These are phyloP conservation scores for Syritta pipiens DNA, from an alignment of 2,888 invertebrate species.

Conservation along the genomic window DNA sequence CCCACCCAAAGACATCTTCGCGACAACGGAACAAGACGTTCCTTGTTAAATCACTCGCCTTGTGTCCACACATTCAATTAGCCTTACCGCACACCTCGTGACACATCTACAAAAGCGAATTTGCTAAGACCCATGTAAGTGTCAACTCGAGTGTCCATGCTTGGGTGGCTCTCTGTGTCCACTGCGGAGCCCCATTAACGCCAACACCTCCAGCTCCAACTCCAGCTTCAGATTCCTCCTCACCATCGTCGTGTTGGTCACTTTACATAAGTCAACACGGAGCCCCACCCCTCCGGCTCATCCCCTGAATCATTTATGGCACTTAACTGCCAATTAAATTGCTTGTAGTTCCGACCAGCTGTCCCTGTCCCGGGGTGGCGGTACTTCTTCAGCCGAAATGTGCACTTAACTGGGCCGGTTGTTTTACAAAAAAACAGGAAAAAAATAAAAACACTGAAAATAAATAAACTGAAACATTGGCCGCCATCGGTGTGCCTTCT, in stretches of 20 bases:
- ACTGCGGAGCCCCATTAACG: constrained; percentile 46
- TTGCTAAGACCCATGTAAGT: constrained; percentile 45
- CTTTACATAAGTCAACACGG: constrained; percentile 65
- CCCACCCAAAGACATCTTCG: no score
- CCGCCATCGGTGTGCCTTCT: constrained; percentile 8
- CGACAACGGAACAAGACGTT: no score
- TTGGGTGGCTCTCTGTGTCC: constrained; percentile 45
- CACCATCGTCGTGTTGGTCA: constrained; percentile 7
- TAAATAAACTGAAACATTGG: constrained; percentile 52
- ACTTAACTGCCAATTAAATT: constrained; percentile 66
- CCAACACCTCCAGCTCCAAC: constrained; percentile 47
- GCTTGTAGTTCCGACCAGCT: constrained; percentile 57
- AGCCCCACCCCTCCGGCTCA: no score
- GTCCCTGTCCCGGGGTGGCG: constrained; percentile 31
- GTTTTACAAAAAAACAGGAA: no score
- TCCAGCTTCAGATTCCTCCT: constrained; percentile 16
- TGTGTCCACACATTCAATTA: constrained; percentile 19
- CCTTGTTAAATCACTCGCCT: constrained; percentile 2
- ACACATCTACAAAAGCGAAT: constrained; percentile 39
- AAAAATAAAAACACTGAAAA: constrained; percentile 37
- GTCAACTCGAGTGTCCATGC: constrained; percentile 39
- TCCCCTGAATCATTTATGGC: constrained; percentile 64
- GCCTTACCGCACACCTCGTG: not conserved
- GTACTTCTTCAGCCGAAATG: constrained; percentile 7
- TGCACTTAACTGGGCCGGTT: constrained; percentile 25